These are phyloP conservation scores for Vanacampus margaritifer DNA, from an alignment of 2,113 vertebrate genomes.

Conservation along the genomic window DNA sequence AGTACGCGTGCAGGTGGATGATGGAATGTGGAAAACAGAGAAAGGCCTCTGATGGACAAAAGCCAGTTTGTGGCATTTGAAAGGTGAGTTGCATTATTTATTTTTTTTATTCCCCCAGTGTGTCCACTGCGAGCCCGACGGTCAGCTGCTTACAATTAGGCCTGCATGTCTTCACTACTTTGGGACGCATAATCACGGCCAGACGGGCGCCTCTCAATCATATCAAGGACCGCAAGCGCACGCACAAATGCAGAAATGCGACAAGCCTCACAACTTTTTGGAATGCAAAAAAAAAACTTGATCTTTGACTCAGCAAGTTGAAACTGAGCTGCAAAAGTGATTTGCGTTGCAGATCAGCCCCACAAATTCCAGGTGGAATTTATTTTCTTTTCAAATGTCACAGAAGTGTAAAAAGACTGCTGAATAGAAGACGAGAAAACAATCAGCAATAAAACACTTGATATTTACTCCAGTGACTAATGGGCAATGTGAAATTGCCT, in stretches of 20 bases:
- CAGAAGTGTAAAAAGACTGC: not conserved
- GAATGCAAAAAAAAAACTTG: not conserved
- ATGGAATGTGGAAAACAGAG: slow-evolving; percentile 60
- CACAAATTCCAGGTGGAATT: not conserved
- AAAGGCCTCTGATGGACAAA: slow-evolving; percentile 42
- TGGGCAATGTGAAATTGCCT: too few species aligned
- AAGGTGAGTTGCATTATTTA: slow-evolving; percentile 25
- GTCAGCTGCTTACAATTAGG: slow-evolving; percentile 63
- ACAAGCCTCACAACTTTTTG: not conserved
- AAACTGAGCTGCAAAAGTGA: not conserved
- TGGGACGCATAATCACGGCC: slow-evolving; percentile 24
- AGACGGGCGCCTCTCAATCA: slow-evolving; percentile 21
- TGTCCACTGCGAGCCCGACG: slow-evolving; percentile 14
- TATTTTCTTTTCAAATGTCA: not conserved
- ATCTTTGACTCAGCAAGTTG: not conserved
- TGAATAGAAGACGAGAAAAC: not conserved
- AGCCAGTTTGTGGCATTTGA: slow-evolving; percentile 46
- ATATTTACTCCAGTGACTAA: too few species aligned
- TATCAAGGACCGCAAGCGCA: slow-evolving; percentile 19
- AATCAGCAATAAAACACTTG: too few species aligned
- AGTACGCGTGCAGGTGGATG: slow-evolving; percentile 38
- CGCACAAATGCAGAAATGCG: not conserved
- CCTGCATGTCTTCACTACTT: slow-evolving; percentile 34
- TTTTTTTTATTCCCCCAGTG: too few species aligned
- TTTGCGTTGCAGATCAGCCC: not conserved